Conservation (phyloP, 2,888 invertebrate genomes). For the Apamea sordens region DNA sequence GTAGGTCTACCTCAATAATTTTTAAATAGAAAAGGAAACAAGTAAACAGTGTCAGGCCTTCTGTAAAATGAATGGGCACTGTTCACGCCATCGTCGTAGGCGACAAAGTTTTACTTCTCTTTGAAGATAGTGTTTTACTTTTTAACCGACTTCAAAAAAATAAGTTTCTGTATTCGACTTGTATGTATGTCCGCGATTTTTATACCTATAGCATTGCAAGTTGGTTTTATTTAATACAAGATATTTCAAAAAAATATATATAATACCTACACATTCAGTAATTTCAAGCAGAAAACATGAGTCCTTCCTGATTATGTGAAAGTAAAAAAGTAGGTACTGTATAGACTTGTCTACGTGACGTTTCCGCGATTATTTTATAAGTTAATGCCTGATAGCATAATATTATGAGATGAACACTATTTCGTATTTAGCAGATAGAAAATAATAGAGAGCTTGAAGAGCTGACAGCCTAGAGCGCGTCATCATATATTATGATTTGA, state of each 20-base stretch:
- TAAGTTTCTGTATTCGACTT: not conserved
- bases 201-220: not conserved
- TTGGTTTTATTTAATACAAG: not conserved
- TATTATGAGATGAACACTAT: too few relatives aligned
- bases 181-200: not conserved
- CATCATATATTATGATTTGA: too few relatives aligned
- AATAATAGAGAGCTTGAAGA: too few relatives aligned
- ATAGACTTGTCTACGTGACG: too few relatives aligned
- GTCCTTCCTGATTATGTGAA: not conserved
- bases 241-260: not conserved
- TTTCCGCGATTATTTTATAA: too few relatives aligned
- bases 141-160: not conserved
- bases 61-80: slow-evolving; percentile 8
- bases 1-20: too few relatives aligned
- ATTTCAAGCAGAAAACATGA: not conserved
- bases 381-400: too few relatives aligned
- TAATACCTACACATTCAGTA: not conserved
- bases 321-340: not conserved
- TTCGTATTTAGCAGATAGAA: too few relatives aligned
- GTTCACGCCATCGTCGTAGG: slow-evolving; percentile 10
- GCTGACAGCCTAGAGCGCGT: too few relatives aligned
- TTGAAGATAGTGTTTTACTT: not conserved
- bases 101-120: not conserved
- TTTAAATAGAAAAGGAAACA: not conserved
- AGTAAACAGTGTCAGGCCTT: not conserved